Evolutionary conservation across 2,888 invertebrate genomes (phyloP).

Genomic region (Callosobruchus maculatus): DNA sequence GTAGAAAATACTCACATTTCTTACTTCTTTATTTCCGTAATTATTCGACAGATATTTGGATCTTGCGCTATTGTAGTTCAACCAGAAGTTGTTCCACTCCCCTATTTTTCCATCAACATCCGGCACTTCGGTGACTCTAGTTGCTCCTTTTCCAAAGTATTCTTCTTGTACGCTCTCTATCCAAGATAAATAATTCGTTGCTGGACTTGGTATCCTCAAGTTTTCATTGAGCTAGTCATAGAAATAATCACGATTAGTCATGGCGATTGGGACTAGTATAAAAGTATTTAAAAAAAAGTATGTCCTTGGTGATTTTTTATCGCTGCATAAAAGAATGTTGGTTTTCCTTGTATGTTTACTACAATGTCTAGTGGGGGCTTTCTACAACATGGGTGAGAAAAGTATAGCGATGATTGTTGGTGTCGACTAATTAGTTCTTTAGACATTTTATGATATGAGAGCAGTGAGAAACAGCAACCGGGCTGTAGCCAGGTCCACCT

Average conservation of each 20-base stretch:
- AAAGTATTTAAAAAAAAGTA: too few relatives aligned
- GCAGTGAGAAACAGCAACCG: too few relatives aligned
- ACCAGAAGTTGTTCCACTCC: slow-evolving; percentile 51
- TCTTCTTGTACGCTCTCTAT: slow-evolving; percentile 47
- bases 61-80: slow-evolving; percentile 46
- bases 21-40: slow-evolving; percentile 30
- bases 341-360: too few relatives aligned
- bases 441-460: too few relatives aligned
- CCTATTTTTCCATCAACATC: slow-evolving; percentile 44
- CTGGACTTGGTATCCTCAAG: slow-evolving; percentile 39
- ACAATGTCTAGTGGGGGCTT: too few relatives aligned
- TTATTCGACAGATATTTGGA: slow-evolving; percentile 41
- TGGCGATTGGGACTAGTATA: too few relatives aligned
- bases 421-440: too few relatives aligned
- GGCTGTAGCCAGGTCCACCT: too few relatives aligned
- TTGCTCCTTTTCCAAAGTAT: slow-evolving; percentile 26
- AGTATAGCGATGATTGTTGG: too few relatives aligned
- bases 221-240: slow-evolving; percentile 22
- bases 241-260: neutral
- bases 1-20: slow-evolving; percentile 17
- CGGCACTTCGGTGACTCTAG: slow-evolving; percentile 19
- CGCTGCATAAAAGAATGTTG: too few relatives aligned
- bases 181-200: slow-evolving; percentile 47
- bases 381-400: too few relatives aligned
- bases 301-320: too few relatives aligned